Evolutionary conservation across 1,140 invertebrate genomes (phyloP), one percentile per base, ranked within the genome.

Genomic region (Zeugodacus cucurbitae): DNA sequence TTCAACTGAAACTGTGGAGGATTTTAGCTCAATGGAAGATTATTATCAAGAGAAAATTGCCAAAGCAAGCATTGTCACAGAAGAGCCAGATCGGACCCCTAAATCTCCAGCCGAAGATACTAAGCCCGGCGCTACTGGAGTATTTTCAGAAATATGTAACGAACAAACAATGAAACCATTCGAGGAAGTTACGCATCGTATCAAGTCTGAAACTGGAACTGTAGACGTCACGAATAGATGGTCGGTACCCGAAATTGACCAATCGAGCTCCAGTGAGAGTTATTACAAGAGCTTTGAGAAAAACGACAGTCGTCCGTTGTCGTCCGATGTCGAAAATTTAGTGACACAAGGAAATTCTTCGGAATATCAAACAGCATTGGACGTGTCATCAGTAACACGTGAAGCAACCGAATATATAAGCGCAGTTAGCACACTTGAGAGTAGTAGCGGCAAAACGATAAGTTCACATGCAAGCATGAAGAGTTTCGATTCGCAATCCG

Each of bases 301-400:
- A 90, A 96, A 96, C 54, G 95, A 96, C 88, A 96, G 97, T 93
- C 95, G 98, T 90, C 97, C 97, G 1, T 95, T 96, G 88, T 98
- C 97, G 3, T 98, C 97, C 0, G 97, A 98, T 93, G 94, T 98
- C n/a, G 97, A 98, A 91, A 96, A 96, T 8, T 93, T 96, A 90
- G 92, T 96, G 91, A 94, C 95, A 88, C 94, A 95, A 87, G 91
- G 95, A 92, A 94, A 96, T 90, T 95, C 96, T 5, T 98, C 97
- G 5, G 98, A 98, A 91, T 98, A 98, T 93, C 97, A 98, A 91
- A 98, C 97, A 10, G 97, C 97, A 17, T 95, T 97, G 89, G 97
- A 97, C 88, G 93, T 95, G 59, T 97, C 97, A 20, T 95, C 95
- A 22, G 90, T 91, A 17, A 89, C 89, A n/a, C 90, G 90, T 3